Percentiles rank a stretch among this genome's conserved stretches.
Conservation (phyloP, 2,888 invertebrate species). For the Gymnosoma rotundatum region DNA sequence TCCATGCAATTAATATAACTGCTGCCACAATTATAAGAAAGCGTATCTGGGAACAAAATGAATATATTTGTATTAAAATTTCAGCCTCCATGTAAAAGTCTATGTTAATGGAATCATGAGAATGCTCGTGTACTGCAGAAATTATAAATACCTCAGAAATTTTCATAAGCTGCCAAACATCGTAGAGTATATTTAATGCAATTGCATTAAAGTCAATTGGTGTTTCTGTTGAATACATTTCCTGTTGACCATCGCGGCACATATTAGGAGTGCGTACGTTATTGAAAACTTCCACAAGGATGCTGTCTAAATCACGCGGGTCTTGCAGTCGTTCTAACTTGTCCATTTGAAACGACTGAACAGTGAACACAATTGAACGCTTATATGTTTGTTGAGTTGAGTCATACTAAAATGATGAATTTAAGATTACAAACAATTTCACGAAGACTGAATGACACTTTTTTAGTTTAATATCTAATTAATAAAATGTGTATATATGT, state of each 20-base stretch:
- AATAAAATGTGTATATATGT: too few species aligned
- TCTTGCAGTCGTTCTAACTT: slow-evolving; percentile 74
- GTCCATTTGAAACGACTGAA: slow-evolving; percentile 74
- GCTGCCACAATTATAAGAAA: slow-evolving; percentile 72
- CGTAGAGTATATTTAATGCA: slow-evolving; percentile 73
- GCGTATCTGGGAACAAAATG: slow-evolving; percentile 72
- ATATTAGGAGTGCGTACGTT: slow-evolving; percentile 68
- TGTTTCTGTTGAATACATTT: background rate
- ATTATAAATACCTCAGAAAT: slow-evolving; percentile 74
- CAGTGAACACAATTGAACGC: slow-evolving; percentile 74
- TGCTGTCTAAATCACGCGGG: slow-evolving; percentile 77
- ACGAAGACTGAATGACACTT: too few species aligned
- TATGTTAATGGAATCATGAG: background rate
- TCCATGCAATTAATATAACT: slow-evolving; percentile 70
- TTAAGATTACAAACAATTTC: background rate
- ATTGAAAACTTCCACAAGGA: slow-evolving; percentile 75
- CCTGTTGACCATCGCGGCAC: slow-evolving; percentile 21
- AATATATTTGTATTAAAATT: slow-evolving; percentile 41
- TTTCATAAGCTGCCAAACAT: slow-evolving; percentile 72
- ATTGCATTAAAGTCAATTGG: slow-evolving; percentile 67
- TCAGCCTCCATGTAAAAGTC: slow-evolving; percentile 2
- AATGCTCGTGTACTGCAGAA: background rate
- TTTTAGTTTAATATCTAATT: too few species aligned
- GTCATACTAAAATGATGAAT: slow-evolving; percentile 73
- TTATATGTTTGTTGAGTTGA: slow-evolving; percentile 66